These are phyloP conservation scores for Gastrophysa polygoni DNA, from an alignment of 2,888 invertebrate species.

Conservation along the genomic window DNA sequence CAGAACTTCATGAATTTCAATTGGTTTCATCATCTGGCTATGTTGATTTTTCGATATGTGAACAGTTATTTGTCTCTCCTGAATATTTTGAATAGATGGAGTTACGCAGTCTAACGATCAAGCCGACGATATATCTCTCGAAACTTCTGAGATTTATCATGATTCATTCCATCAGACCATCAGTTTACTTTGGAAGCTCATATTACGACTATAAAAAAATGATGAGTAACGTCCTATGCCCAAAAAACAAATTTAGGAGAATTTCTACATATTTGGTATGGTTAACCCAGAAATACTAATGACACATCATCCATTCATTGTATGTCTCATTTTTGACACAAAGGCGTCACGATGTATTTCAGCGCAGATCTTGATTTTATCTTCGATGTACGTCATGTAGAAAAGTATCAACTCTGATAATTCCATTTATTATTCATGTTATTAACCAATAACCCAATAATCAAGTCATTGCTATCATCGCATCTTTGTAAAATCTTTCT, in stretches of 20 bases:
- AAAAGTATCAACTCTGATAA: too few relatives aligned
- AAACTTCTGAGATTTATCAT: too few relatives aligned
- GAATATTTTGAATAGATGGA: not conserved
- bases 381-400: too few relatives aligned
- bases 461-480: too few relatives aligned
- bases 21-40: slow-evolving; percentile 1
- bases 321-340: not conserved
- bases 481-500: too few relatives aligned
- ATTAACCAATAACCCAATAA: too few relatives aligned
- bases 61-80: slow-evolving; percentile 8
- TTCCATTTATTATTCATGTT: too few relatives aligned
- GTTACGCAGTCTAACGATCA: slow-evolving; percentile 4
- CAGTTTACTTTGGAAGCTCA: not conserved
- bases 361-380: too few relatives aligned
- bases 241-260: slow-evolving; percentile 29
- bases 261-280: slow-evolving; percentile 19
- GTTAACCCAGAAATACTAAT: slow-evolving; percentile 17
- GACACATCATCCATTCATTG: too few relatives aligned
- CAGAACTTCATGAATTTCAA: not conserved
- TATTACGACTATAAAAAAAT: not conserved
- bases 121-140: slow-evolving; percentile 12
- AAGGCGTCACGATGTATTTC: not conserved
- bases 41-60: slow-evolving; percentile 2
- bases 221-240: slow-evolving; percentile 29
- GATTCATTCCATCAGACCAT: too few relatives aligned